phyloP scores from a whole-genome alignment of 92 coral and sea anemone genomes.

The Chrysogorgia sp. region DNA sequence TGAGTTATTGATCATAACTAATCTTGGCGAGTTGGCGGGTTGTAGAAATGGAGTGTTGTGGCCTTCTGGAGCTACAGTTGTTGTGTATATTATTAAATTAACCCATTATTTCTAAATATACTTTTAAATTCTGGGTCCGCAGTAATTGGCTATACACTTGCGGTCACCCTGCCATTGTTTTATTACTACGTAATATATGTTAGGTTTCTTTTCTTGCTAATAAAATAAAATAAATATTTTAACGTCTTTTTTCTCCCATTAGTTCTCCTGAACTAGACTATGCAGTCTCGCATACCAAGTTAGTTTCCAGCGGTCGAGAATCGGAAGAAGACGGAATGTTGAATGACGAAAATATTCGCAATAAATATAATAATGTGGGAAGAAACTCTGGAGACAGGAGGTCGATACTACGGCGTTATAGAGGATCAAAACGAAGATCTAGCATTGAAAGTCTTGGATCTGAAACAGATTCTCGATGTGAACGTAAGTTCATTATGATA shows the following conservation, averaged over 20 bases:
- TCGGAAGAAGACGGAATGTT: slow-evolving; percentile 29
- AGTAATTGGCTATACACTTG: too few species aligned
- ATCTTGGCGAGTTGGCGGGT: too few species aligned
- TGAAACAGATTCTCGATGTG: slow-evolving; percentile 27
- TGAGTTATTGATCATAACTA: too few species aligned
- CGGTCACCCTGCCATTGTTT: too few species aligned
- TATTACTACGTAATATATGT: background rate
- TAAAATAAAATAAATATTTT: background rate
- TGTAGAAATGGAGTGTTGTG: too few species aligned
- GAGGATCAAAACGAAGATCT: slow-evolving; percentile 22
- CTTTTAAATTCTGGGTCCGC: too few species aligned
- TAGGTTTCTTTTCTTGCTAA: background rate
- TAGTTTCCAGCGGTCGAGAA: background rate
- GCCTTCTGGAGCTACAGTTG: too few species aligned
- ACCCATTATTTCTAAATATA: too few species aligned
- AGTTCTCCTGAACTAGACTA: slow-evolving; percentile 38
- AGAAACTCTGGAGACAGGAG: slow-evolving; percentile 16
- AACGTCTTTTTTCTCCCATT: background rate
- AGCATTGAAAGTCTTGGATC: slow-evolving; percentile 33
- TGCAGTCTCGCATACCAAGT: background rate
- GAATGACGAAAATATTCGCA: slow-evolving; percentile 20
- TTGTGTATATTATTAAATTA: too few species aligned
- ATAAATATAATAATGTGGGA: background rate
- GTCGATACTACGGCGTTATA: slow-evolving; percentile 10
- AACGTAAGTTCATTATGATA: slow-evolving; percentile 35